Evolutionary conservation across 2,113 vertebrate genomes (phyloP).

Genomic region (Rynchops niger): DNA sequence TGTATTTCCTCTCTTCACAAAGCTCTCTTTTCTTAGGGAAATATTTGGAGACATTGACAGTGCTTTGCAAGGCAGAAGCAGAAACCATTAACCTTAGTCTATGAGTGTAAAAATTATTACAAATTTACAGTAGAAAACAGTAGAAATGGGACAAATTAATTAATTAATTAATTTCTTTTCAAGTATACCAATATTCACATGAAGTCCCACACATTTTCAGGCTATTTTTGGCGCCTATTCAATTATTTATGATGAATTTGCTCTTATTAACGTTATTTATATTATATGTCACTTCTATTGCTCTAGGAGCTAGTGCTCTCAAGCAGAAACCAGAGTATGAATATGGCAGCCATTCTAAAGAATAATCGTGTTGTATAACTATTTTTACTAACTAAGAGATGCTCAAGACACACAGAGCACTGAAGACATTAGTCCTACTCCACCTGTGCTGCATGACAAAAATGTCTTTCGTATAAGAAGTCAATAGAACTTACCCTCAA

Average conservation of each 20-base stretch:
- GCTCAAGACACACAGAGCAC: not conserved
- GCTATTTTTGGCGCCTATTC: not conserved
- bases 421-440: not conserved
- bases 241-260: not conserved
- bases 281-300: not conserved
- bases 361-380: not conserved
- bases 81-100: not conserved
- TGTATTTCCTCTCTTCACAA: not conserved
- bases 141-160: not conserved
- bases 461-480: not conserved
- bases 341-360: not conserved
- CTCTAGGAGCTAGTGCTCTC: not conserved
- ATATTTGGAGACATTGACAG: not conserved
- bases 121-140: not conserved
- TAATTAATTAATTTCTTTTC: not conserved
- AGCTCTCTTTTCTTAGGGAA: not conserved
- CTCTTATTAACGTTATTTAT: not conserved
- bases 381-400: not conserved
- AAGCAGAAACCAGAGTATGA: not conserved
- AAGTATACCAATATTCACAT: not conserved
- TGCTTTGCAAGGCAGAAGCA: not conserved
- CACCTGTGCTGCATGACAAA: not conserved
- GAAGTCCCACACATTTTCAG: not conserved
- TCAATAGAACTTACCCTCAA: not conserved
- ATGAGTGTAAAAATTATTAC: not conserved